Conservation (phyloP, 1,140 invertebrate species). For the Trigoniulus corallinus region DNA sequence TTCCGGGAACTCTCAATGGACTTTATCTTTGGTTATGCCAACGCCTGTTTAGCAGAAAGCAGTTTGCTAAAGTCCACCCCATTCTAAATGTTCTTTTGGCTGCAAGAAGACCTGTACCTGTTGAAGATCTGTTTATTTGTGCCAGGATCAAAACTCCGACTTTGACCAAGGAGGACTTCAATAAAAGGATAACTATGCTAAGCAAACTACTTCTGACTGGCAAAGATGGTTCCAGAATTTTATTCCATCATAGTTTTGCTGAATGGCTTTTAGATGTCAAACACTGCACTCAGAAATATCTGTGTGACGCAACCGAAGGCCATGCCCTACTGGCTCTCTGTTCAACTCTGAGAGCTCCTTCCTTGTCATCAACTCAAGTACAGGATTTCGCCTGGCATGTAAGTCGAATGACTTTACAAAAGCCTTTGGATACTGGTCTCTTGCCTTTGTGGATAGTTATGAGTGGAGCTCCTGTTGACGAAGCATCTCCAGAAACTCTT, state of each 20-base stretch:
- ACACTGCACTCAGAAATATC: conserved; percentile 84
- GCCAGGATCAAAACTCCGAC: conserved; percentile 60
- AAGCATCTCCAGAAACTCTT: conserved; percentile 33
- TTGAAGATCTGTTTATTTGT: conserved; percentile 60
- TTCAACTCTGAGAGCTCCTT: conserved; percentile 42
- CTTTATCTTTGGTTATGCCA: conserved; percentile 90
- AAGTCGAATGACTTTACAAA: conserved; percentile 23
- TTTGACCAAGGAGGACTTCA: conserved; percentile 68
- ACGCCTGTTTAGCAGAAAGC: conserved; percentile 69
- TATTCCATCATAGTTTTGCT: conserved; percentile 82
- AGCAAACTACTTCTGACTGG: conserved; percentile 46
- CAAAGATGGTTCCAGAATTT: conserved; percentile 44
- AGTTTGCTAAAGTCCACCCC: conserved; percentile 58
- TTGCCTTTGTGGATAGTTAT: conserved; percentile 41
- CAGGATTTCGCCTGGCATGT: conserved; percentile 38
- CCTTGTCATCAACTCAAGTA: conserved; percentile 34
- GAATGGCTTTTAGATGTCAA: conserved; percentile 92
- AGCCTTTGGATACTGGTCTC: conserved; percentile 27
- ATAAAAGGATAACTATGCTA: conserved; percentile 57
- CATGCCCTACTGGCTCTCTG: conserved; percentile 77
- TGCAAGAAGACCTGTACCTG: conserved; percentile 62
- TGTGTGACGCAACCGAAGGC: conserved; percentile 69
- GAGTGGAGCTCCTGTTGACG: conserved; percentile 43
- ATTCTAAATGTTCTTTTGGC: conserved; percentile 75
- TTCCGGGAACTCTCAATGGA: conserved; percentile 86